A percentile compares a stretch with the other conserved stretches of the same genome.
Conservation (phyloP, 2,888 invertebrate species). For the Dyspetes luteomarginatus region DNA sequence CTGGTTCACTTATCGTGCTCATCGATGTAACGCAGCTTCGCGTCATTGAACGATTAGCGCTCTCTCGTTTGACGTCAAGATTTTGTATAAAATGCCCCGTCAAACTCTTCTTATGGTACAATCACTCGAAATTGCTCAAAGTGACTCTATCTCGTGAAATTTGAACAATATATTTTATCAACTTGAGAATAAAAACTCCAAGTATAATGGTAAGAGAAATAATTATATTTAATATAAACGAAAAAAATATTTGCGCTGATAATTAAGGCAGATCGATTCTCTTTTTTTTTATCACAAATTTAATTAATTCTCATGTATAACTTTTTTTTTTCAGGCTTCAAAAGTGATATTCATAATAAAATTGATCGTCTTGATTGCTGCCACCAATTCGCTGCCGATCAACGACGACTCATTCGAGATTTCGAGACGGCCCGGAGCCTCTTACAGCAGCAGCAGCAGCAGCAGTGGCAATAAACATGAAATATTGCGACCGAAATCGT, state of each 20-base stretch:
- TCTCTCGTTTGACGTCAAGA: slow-evolving; percentile 80
- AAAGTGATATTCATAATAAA: slow-evolving; percentile 35
- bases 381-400: slow-evolving; percentile 38
- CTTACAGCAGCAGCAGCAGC: too few species aligned
- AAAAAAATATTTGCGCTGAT: too few species aligned
- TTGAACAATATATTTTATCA: slow-evolving; percentile 11
- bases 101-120: slow-evolving; percentile 46
- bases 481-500: too few species aligned
- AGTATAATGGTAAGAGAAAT: slow-evolving; percentile 50
- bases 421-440: too few species aligned
- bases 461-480: too few species aligned
- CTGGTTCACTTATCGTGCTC: slow-evolving; percentile 79
- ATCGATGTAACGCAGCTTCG: slow-evolving; percentile 60
- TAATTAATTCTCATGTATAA: neutral
- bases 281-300: too few species aligned
- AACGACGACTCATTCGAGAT: neutral
- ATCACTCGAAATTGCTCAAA: slow-evolving; percentile 53
- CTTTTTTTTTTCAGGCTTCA: slow-evolving; percentile 45
- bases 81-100: slow-evolving; percentile 78
- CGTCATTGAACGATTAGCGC: slow-evolving; percentile 81
- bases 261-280: too few species aligned
- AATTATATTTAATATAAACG: too few species aligned
- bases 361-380: neutral
- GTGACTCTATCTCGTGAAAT: slow-evolving; percentile 8
- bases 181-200: neutral